phyloP scores from a whole-genome alignment of 2,797 vertebrate genomes.

The Crax fasciolata region DNA sequence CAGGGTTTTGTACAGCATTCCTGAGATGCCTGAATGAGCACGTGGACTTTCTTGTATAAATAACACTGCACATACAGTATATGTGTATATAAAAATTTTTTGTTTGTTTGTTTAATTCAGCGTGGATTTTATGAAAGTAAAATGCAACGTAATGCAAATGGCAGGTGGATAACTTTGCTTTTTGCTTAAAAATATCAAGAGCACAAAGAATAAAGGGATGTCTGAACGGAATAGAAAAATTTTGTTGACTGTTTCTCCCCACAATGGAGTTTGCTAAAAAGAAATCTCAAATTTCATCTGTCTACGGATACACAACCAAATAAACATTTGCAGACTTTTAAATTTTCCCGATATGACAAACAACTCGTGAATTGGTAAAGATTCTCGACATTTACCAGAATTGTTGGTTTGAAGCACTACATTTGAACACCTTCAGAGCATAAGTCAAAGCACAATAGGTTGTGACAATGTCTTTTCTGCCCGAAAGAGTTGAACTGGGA shows the following conservation, averaged over 20 bases:
- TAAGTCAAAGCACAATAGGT: neutral
- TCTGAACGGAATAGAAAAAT: slow-evolving; percentile 49
- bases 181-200: slow-evolving; percentile 77
- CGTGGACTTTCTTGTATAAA: slow-evolving; percentile 38
- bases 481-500: neutral
- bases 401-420: neutral
- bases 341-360: neutral
- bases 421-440: neutral
- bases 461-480: neutral
- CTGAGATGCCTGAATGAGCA: slow-evolving; percentile 56
- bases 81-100: neutral
- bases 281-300: neutral
- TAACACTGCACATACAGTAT: neutral
- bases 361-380: neutral
- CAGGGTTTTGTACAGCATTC: slow-evolving; percentile 64
- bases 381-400: neutral
- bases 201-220: slow-evolving; percentile 22
- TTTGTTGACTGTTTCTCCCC: neutral
- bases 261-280: slow-evolving; percentile 8
- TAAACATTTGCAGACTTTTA: neutral
- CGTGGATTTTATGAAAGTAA: slow-evolving; percentile 6
- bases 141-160: slow-evolving; percentile 48
- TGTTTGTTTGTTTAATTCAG: neutral
- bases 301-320: neutral
- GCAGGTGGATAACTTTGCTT: slow-evolving; percentile 64